Base-by-base conservation (phyloP, 2,113 vertebrate species). In the Illadopsis cleaveri region DNA sequence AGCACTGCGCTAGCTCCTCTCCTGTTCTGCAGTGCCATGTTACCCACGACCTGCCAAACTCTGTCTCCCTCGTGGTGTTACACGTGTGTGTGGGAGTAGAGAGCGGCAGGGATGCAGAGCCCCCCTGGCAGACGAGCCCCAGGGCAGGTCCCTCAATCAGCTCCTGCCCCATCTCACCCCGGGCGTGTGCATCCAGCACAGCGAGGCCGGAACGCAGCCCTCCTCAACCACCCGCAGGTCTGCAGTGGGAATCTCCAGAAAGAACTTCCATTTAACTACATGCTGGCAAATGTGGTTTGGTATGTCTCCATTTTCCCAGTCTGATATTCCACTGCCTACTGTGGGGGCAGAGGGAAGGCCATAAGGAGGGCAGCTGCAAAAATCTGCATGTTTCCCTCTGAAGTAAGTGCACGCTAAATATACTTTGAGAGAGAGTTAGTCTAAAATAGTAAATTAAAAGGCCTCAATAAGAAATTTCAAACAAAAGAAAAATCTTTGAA, bases 281-380 rank as follows among this genome's bases (percentile, higher is more conserved):
- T 2, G 17, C 64, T 92, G 90, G 81, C 83, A 91, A 95, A 76
- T 5, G 38, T 82, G 62, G 65, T 61, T 95, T 94, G 93, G 44
- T 94, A 44, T 11, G 35, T 82, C 92, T 96, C 82, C 93, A 58
- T 94, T 76, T 94, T 95, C 90, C 92, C 82, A 47, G 58, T n/a
- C 86, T 94, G 93, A 89, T 94, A 86, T 77, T 95, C 87, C 65
- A 9, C 87, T 96, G 93, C 91, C 93, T 95, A 93, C 86, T 96
- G 94, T 96, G 93, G 95, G 95, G 94, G 96, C 95, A 97, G 96
- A 95, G 86, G 90, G 90, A 95, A 92, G 96, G 94, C 94, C 94
- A 94, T 82, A 96, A 93, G 94, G 91, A 94, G 95, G 93, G 93
- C 91, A 95, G 94, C 91, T 96, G 95, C 84, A 96, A 94, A 96